phyloP scores from a whole-genome alignment of 2,888 invertebrate genomes.

The Gari tellinella region DNA sequence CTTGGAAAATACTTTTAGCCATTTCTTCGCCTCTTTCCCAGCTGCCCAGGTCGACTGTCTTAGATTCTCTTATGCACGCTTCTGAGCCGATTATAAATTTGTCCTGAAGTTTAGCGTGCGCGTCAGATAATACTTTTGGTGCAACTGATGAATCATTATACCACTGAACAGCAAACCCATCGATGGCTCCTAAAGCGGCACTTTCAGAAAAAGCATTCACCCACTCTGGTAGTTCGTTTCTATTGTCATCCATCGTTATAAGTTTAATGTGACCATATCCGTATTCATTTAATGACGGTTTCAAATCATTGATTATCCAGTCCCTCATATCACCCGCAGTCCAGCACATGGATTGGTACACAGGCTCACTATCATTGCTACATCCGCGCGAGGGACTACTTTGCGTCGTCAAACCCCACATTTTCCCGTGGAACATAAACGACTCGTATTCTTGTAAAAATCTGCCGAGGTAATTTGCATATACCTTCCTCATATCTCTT shows the following conservation, averaged over 20 bases:
- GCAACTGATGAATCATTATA: constrained; percentile 88
- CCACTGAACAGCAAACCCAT: constrained; percentile 93
- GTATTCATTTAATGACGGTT: constrained; percentile 88
- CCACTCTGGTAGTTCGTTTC: constrained; percentile 88
- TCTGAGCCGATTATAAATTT: constrained; percentile 91
- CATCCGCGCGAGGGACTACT: constrained; percentile 90
- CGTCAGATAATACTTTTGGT: constrained; percentile 86
- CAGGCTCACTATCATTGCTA: constrained; percentile 85
- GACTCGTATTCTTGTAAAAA: constrained; percentile 91
- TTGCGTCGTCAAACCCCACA: constrained; percentile 94
- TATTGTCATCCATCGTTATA: constrained; percentile 91
- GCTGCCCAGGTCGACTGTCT: constrained; percentile 88
- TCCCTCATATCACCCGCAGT: constrained; percentile 87
- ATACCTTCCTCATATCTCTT: constrained; percentile 72
- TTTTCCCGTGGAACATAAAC: constrained; percentile 84
- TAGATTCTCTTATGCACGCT: constrained; percentile 87
- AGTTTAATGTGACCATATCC: constrained; percentile 88
- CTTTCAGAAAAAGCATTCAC: constrained; percentile 85
- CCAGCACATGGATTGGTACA: constrained; percentile 90
- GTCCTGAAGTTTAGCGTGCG: constrained; percentile 88
- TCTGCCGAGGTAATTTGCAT: constrained; percentile 53
- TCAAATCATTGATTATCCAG: constrained; percentile 90
- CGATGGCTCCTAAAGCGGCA: constrained; percentile 85
- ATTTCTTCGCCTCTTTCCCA: constrained; percentile 90
- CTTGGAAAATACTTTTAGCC: constrained; percentile 88